phyloP scores from a whole-genome alignment of 2,113 vertebrate species.

The Lophius piscatorius region DNA sequence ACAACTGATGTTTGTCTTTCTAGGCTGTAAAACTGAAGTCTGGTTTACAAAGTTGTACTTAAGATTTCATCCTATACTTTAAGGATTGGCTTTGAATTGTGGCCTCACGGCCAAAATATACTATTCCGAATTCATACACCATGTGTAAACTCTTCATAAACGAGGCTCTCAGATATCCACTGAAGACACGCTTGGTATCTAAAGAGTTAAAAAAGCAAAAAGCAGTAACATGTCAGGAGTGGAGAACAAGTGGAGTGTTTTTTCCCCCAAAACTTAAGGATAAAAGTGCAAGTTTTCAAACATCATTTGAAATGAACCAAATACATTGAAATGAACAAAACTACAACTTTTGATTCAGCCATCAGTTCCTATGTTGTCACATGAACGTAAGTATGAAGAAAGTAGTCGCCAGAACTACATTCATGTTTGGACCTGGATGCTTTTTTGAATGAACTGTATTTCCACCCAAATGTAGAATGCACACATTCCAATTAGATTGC shows the following conservation, averaged over 20 bases:
- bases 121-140: not conserved
- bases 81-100: not conserved
- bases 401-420: too few relatives aligned
- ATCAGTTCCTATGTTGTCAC: too few relatives aligned
- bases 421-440: slow-evolving; percentile 7
- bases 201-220: slow-evolving; percentile 22
- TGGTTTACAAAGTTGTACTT: slow-evolving; percentile 14
- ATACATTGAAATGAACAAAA: not conserved
- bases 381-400: too few relatives aligned
- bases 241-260: slow-evolving; percentile 45
- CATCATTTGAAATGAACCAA: slow-evolving; percentile 21
- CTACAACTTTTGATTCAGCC: not conserved
- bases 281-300: slow-evolving; percentile 64
- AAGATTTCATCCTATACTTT: not conserved
- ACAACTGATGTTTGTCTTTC: not conserved
- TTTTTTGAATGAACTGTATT: not conserved
- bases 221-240: slow-evolving; percentile 45
- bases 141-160: slow-evolving; percentile 19
- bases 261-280: slow-evolving; percentile 9
- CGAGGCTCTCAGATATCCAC: slow-evolving; percentile 19
- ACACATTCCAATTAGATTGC: slow-evolving; percentile 20
- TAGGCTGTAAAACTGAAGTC: slow-evolving; percentile 6
- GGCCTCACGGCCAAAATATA: slow-evolving; percentile 6
- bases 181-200: slow-evolving; percentile 33
- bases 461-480: slow-evolving; percentile 7